Percentiles rank a stretch among this genome's conserved stretches.
phyloP scores from a whole-genome alignment of 2,113 vertebrate species.

The Dipodomys stephensi region DNA sequence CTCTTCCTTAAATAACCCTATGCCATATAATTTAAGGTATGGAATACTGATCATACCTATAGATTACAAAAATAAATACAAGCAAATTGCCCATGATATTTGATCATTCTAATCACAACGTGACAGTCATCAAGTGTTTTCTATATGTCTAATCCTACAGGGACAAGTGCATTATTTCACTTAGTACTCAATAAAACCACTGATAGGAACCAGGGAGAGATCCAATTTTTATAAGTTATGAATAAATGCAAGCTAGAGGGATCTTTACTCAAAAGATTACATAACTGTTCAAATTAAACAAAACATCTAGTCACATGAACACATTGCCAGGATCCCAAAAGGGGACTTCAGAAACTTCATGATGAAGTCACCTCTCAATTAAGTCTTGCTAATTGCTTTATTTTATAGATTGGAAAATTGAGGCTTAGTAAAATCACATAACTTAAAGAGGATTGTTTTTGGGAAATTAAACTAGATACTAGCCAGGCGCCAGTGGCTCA shows the following conservation, averaged over 20 bases:
- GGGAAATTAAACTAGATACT: background rate
- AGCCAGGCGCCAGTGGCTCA: too few species aligned
- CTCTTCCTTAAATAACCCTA: background rate
- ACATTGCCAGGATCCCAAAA: background rate
- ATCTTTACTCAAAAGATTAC: background rate
- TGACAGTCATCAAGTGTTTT: background rate
- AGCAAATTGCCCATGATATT: background rate
- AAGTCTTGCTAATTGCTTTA: background rate
- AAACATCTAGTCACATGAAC: background rate
- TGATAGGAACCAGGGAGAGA: background rate
- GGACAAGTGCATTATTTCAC: background rate
- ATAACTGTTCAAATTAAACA: background rate
- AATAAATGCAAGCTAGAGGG: background rate
- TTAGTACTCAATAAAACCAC: background rate
- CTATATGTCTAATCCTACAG: background rate
- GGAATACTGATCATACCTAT: background rate
- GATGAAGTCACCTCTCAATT: background rate
- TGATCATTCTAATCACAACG: slow-evolving; percentile 21
- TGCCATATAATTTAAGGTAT: background rate
- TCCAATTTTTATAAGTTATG: background rate
- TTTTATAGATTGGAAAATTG: slow-evolving; percentile 4
- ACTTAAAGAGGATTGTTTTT: background rate
- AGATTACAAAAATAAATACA: slow-evolving; percentile 17
- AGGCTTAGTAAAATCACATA: background rate
- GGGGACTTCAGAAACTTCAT: background rate